Base-by-base conservation (phyloP, 2,797 vertebrate species). In the Enteromius paludinosus region DNA sequence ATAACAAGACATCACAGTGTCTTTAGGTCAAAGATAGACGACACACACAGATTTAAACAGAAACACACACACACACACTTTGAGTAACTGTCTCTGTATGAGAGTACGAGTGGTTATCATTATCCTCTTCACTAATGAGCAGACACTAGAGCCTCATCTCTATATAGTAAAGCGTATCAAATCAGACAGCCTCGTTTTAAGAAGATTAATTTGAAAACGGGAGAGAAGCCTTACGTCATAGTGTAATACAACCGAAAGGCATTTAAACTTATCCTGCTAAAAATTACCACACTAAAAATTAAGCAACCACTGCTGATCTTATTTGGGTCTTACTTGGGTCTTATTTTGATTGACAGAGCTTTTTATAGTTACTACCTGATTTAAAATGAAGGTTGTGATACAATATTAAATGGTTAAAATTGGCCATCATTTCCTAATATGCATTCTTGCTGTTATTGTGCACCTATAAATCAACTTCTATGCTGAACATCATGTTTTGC, bases 121-220 rank as follows among this genome's bases (percentile, higher is more conserved):
- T 71, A 86, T 89, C 88, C 61, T 85, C 82, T 81, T 80, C 52
- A 64, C 33, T 84, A 82, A 84, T 49, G 28, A 81, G 79, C 85
- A 78, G 75, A 81, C 69, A 80, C 74, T 82, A 78, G 35, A 79
- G 77, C 70, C 65, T 75, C 76, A 45, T 82, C 73, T 79, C 81
- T 74, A 65, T 74, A 65, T 49, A 69, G 49, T 88, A 87, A 90
- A 90, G 90, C 86, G 74, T 72, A 86, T 85, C 78, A 78, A 80
- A 89, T 79, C 72, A 82, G 80, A 82, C 62, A 87, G 87, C 65
- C 82, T 74, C 38, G 49, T 84, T 88, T 83, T 83, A 71, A 68
- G 89, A 85, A 87, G 90, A 92, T 92, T 92, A 87, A 87, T 91
- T 85, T 89, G 0, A 87, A 89, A 90, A 90, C 73, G 75, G 75